Evolutionary conservation across 35 echinoderm and acorn worm species (phyloP), one percentile per base, ranked within the genome.

Genomic region (Acanthaster planci): DNA sequence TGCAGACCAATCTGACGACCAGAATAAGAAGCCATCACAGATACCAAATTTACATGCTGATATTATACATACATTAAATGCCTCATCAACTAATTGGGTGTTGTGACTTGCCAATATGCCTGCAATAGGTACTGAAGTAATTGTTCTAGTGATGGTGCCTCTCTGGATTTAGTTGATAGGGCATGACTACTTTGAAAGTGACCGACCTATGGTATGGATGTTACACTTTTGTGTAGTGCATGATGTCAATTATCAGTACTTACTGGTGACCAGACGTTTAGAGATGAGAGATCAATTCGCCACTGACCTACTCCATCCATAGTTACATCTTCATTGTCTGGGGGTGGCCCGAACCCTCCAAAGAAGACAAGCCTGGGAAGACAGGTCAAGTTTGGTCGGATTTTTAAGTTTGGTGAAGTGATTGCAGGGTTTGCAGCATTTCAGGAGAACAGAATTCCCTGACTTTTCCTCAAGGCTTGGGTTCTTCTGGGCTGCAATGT

Each of bases 341-440:
- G 87, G 38, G 60, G 79, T 8, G 79, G 87, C 9, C 87, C 87
- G 83, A 84, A 90, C 17, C 87, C 87, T 76, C 87, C 87, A 83
- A 90, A 90, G 19, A 90, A 55, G 40, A 90, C 83, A 17, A 77
- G 76, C 36, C 84, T 86, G 18, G 34, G 5, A 78, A 78, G 32
- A 52, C n/a, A 8, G 35, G 38, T 37, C 0, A 80, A 39, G 18
- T 42, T 47, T 80, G 5, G 26, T n/a, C 1, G 42, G 7, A 80
- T 6, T 12, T 39, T 77, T 31, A 1, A 37, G 39, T 17, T 37
- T 77, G 9, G 16, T 77, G 16, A 37, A 3, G 5, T 42, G 17
- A 36, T 77, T 77, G 4, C 2, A 37, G 29, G 37, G 26, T 77
- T 77, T 7, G n/a, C n/a, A n/a, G n/a, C n/a, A n/a, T n/a, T n/a